These are phyloP conservation scores for Automeris io DNA, from an alignment of 2,888 invertebrate species.

Conservation along the genomic window DNA sequence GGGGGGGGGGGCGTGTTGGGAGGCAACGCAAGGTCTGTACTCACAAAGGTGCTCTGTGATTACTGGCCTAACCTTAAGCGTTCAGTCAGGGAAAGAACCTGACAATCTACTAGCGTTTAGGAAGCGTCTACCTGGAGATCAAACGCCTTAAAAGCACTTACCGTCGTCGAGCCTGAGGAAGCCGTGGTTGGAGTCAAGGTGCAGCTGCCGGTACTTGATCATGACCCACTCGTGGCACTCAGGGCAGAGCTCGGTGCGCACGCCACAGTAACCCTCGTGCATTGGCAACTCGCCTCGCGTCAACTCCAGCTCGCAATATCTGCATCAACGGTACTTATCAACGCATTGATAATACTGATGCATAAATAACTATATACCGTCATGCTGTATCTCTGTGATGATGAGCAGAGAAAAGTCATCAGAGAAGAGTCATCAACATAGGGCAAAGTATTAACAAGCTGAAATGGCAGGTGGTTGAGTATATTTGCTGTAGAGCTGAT, in stretches of 20 bases:
- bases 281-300: constrained; percentile 76
- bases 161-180: constrained; percentile 79
- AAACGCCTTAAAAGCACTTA: constrained; percentile 35
- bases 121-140: too few species aligned
- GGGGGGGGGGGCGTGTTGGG: too few species aligned
- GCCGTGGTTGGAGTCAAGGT: constrained; percentile 81
- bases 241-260: constrained; percentile 81
- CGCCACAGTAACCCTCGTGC: constrained; percentile 84
- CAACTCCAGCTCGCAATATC: constrained; percentile 80
- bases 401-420: background rate
- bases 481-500: too few species aligned
- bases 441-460: background rate
- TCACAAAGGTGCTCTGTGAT: too few species aligned
- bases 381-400: background rate
- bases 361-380: too few species aligned
- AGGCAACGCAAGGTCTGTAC: too few species aligned
- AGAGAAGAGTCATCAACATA: background rate
- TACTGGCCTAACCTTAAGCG: too few species aligned
- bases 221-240: constrained; percentile 83
- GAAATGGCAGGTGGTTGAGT: too few species aligned
- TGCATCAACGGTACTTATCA: too few species aligned
- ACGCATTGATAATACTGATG: too few species aligned
- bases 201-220: constrained; percentile 80
- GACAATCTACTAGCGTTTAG: too few species aligned
- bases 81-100: too few species aligned